Conservation (phyloP, 2,888 invertebrate species). For the Pachydiplax longipennis region DNA sequence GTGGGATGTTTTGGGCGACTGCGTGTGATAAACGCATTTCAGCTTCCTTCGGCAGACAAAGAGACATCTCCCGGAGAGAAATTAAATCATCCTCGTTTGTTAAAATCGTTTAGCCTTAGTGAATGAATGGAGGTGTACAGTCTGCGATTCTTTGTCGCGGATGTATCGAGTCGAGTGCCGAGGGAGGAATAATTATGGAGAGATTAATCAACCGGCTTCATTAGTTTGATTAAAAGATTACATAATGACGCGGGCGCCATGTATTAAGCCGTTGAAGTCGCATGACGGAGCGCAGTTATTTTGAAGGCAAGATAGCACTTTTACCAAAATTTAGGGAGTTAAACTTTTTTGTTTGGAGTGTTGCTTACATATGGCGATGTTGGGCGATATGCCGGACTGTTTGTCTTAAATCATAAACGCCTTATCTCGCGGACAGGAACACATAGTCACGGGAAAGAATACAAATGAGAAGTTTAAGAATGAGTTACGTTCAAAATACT, state of each 20-base stretch:
- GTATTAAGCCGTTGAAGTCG: neutral
- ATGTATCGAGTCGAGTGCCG: neutral
- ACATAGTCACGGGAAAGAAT: too few species aligned
- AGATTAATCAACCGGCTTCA: neutral
- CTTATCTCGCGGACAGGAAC: too few species aligned
- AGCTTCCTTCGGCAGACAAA: too few species aligned
- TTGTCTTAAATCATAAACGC: too few species aligned
- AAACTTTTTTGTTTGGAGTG: neutral
- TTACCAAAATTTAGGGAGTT: neutral
- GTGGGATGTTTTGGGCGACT: too few species aligned
- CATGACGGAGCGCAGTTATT: neutral
- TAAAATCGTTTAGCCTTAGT: too few species aligned
- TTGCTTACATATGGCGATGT: neutral
- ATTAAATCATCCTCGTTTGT: too few species aligned
- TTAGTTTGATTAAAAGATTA: neutral
- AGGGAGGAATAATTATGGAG: neutral
- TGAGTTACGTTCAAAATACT: too few species aligned
- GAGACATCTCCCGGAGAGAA: too few species aligned
- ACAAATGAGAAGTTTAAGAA: too few species aligned
- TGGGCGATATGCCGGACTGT: too few species aligned
- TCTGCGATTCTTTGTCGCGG: neutral
- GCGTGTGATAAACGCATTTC: too few species aligned
- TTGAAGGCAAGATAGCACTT: neutral
- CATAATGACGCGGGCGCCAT: neutral
- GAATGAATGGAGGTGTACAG: neutral